Percentiles rank a stretch among this genome's conserved stretches.
phyloP scores from a whole-genome alignment of 2,888 invertebrate genomes.

The Dryobotodes eremita region DNA sequence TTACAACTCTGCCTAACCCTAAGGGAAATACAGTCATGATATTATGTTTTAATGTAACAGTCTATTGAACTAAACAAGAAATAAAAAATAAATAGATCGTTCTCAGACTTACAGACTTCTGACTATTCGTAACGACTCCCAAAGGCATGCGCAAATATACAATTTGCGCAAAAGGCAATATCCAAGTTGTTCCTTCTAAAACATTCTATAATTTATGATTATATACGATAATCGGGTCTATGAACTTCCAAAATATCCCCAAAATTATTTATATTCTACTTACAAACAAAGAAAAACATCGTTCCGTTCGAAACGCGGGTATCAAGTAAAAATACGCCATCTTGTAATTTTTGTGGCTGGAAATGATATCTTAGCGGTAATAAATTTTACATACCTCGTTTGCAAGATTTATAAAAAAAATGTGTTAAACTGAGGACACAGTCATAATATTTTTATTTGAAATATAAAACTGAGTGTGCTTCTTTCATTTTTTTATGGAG shows the following conservation, averaged over 20 bases:
- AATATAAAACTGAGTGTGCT: constrained; percentile 50
- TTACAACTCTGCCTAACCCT: not conserved
- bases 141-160: not conserved
- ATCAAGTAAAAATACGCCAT: constrained; percentile 28
- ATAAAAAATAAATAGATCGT: not conserved
- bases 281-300: constrained; percentile 6
- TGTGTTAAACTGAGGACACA: constrained; percentile 25
- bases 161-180: not conserved
- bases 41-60: not conserved
- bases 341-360: constrained; percentile 39
- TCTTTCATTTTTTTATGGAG: constrained; percentile 44
- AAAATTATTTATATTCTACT: not conserved
- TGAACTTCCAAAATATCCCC: not conserved
- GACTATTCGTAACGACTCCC: not conserved
- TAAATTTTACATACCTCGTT: constrained; percentile 49
- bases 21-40: too few relatives aligned
- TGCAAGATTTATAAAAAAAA: constrained; percentile 45
- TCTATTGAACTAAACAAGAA: not conserved
- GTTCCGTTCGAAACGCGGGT: constrained; percentile 10
- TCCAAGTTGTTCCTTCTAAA: constrained; percentile 7
- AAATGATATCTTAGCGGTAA: constrained; percentile 49
- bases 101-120: not conserved
- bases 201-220: constrained; percentile 9
- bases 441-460: constrained; percentile 51
- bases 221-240: not conserved